Base-by-base conservation (phyloP, 2,888 invertebrate genomes). In the Stegophylla sp. region DNA sequence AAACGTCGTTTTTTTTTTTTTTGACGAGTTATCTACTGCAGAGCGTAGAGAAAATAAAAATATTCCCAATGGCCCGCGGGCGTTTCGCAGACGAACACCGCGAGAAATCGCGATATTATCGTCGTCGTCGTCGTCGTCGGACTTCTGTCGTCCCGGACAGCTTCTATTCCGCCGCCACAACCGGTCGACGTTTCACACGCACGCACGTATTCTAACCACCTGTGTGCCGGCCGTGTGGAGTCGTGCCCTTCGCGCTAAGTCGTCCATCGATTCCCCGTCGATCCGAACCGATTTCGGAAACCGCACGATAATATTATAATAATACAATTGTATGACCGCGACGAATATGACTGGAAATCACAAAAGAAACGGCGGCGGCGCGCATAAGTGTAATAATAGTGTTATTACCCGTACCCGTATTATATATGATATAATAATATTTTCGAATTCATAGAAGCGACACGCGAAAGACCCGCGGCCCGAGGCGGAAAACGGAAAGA, bases 371-470 rank as follows among this genome's bases (percentile, higher is more conserved):
- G 51, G 20, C 7, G 13, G 7, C 51, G 23, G 28, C 17, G 53
- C 7, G n/a, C 53, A 3, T 1, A 3, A 5, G 7, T n/a, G 5
- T 1, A 0, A 10, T 20, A 9, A 10, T 56, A 23, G 20, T 1
- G 2, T 23, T 20, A 12, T 56, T 12, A 3, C 56, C 10, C 20
- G 7, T 20, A 12, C 20, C 1, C 2, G 23, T 10, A 17, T 53
- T 53, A n/a, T n/a, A 20, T 20, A 53, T 53, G 20, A 7, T n/a
- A 51, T n/a, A 0, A 9, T 17, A 45, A 20, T 17, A n/a, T n/a
- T n/a, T n/a, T n/a, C n/a, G n/a, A 48, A 67, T 48, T 69, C 48
- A 69, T 51, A 69, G 48, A 13, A n/a, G 69, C n/a, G 48, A 28
- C 69, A 48, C 51, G n/a, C n/a, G 67, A 13, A 67, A 67, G 69